Base-by-base conservation (phyloP, 2,888 invertebrate genomes). In the Eledone cirrhosa region DNA sequence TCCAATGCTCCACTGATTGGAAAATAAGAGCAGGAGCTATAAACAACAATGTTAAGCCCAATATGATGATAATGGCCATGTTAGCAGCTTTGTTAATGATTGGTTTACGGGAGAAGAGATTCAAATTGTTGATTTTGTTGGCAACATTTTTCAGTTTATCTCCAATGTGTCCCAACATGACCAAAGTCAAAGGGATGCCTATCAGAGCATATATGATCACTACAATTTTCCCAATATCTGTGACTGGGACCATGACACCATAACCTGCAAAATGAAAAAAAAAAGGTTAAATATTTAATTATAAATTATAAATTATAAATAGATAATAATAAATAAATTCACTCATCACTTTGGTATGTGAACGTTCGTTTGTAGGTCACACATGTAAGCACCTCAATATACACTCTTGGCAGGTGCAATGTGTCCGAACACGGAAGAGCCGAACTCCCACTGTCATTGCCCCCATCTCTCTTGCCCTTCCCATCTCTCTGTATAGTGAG, bases 151-250 rank as follows among this genome's bases (percentile, higher is more conserved):
- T 84, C 72, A 87, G 83, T 47, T 85, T 82, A 74, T 87, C 86
- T 0, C 87, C 87, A 5, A 88, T 83, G 19, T 84, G 87, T 27
- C 84, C 84, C 67, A 88, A 81, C 79, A 88, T 82, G 47, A 88
- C 79, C 79, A 88, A 82, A 48, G 86, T 88, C 11, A 87, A 80
- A 0, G 88, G 88, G 72, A 88, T 88, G 22, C 88, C 88, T 47
- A 88, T 82, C 29, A 88, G 65, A 13, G 88, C 87, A 80, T 88
- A 88, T 8, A 84, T 81, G 24, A 88, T 86, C 78, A 86, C 83
- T 31, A 84, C 84, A 16, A 86, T 78, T 78, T 86, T 86, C 2
- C 88, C 88, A 29, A 83, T 59, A 33, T 82, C 82, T 22, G 88
- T 87, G 65, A 84, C 82, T 0, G 88, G 88, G 3, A 86, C 84